Percentiles rank a stretch among this genome's conserved stretches.
Evolutionary conservation across 2,113 vertebrate species (phyloP).

Genomic region (Mustela nigripes): DNA sequence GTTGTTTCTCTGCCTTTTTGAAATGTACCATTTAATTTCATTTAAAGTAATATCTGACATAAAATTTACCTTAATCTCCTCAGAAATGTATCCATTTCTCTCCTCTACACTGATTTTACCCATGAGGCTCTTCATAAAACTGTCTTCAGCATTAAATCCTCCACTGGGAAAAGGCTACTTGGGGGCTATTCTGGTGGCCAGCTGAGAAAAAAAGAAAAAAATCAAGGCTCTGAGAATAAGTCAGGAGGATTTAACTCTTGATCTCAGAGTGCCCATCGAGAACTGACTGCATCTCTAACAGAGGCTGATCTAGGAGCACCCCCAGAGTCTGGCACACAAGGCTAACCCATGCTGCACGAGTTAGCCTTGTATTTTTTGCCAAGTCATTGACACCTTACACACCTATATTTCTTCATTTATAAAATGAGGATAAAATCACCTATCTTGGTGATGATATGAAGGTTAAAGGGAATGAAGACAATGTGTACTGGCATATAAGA

Average conservation of each 20-base stretch:
- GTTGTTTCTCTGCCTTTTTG: neutral
- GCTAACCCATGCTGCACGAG: too few species aligned
- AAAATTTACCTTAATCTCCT: neutral
- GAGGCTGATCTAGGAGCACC: neutral
- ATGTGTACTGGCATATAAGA: neutral
- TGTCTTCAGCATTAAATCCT: neutral
- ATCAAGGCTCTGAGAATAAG: neutral
- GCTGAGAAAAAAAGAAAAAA: neutral
- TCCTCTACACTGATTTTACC: neutral
- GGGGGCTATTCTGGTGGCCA: neutral
- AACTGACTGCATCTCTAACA: neutral
- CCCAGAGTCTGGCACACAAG: neutral
- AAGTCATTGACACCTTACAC: neutral
- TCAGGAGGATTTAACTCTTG: neutral
- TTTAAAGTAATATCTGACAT: neutral
- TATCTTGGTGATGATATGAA: neutral
- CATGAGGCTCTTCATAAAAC: neutral
- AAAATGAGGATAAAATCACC: slow-evolving; percentile 7
- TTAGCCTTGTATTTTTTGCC: neutral
- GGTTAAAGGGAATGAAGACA: neutral
- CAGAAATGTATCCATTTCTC: neutral
- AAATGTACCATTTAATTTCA: neutral
- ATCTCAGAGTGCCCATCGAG: neutral
- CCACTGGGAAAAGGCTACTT: neutral
- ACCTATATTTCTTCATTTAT: neutral